phyloP scores from a whole-genome alignment of 2,113 vertebrate genomes.

The Epinephelus fuscoguttatus region DNA sequence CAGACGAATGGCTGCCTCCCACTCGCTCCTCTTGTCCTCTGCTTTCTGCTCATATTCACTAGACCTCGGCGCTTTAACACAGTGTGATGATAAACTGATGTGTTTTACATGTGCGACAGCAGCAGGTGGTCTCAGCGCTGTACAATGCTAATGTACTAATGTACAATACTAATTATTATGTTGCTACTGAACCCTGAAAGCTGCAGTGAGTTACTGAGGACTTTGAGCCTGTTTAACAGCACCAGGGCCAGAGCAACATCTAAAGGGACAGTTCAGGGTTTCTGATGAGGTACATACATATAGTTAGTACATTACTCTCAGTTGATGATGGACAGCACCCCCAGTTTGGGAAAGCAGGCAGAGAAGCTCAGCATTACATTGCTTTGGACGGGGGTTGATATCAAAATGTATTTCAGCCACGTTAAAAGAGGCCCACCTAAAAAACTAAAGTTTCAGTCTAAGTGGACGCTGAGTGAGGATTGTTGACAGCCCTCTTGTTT shows the following conservation, averaged over 20 bases:
- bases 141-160: neutral
- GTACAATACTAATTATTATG: neutral
- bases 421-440: too few species aligned
- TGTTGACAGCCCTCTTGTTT: too few species aligned
- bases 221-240: neutral
- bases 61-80: neutral
- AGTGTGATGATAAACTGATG: neutral
- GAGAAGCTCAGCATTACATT: too few species aligned
- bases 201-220: neutral
- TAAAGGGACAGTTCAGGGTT: neutral
- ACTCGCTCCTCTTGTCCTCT: neutral
- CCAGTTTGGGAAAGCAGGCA: too few species aligned
- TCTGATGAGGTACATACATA: too few species aligned
- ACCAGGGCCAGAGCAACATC: neutral
- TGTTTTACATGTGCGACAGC: neutral
- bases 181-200: neutral
- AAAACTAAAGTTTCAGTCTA: too few species aligned
- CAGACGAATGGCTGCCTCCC: conserved; percentile 18
- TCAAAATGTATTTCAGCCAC: too few species aligned
- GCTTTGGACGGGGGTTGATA: too few species aligned
- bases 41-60: neutral
- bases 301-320: too few species aligned
- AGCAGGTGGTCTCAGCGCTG: neutral
- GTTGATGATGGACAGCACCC: too few species aligned
- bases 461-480: too few species aligned